Evolutionary conservation across 2,797 vertebrate species (phyloP).

Genomic region (Tangara arthus): DNA sequence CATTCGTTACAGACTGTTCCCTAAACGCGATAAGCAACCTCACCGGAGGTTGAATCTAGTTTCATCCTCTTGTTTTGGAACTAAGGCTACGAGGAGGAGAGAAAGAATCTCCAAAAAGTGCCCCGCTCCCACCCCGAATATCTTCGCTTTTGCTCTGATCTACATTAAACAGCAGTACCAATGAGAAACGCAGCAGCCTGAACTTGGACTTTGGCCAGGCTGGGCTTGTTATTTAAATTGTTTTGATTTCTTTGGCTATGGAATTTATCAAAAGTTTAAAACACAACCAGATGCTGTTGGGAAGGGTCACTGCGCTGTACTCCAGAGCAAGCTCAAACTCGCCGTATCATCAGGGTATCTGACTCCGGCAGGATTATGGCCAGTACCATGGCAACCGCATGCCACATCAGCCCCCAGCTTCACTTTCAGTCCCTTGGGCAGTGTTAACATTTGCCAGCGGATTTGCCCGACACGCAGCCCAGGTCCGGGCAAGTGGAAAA

Average conservation of each 20-base stretch:
- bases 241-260: conserved; percentile 60
- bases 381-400: conserved; percentile 52
- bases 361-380: conserved; percentile 37
- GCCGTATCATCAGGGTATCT: conserved; percentile 25
- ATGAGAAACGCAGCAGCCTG: conserved; percentile 10
- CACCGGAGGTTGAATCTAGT: neutral
- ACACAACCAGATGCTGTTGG: conserved; percentile 18
- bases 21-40: neutral
- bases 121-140: neutral
- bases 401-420: conserved; percentile 49
- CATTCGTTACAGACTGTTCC: neutral
- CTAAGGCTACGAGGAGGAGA: neutral
- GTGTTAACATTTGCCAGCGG: conserved; percentile 54
- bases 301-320: neutral
- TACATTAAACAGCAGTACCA: neutral
- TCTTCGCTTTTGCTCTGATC: neutral
- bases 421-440: conserved; percentile 53
- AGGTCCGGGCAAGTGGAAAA: conserved; percentile 33
- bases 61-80: conserved; percentile 32
- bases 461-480: conserved; percentile 33
- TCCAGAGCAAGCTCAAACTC: conserved; percentile 33
- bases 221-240: conserved; percentile 52
- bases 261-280: conserved; percentile 69
- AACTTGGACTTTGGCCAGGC: conserved; percentile 9
- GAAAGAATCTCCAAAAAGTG: neutral